phyloP scores from a whole-genome alignment of 1,140 invertebrate species.

The Aphidius gifuensis region DNA sequence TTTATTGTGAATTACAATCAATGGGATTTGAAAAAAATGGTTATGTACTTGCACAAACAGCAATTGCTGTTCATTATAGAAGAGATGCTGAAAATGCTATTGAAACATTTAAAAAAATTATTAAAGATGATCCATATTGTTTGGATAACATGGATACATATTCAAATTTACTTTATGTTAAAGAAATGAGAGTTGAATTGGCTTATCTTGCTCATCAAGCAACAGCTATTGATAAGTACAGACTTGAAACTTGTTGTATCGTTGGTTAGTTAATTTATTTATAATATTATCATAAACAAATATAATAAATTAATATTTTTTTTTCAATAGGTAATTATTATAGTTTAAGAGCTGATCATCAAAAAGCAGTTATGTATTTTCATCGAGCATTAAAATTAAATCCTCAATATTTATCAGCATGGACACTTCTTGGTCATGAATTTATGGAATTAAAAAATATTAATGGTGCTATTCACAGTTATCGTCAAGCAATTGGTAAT shows the following conservation, averaged over 20 bases:
- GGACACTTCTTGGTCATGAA: conserved; percentile 98
- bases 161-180: conserved; percentile 94
- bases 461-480: conserved; percentile 94
- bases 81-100: conserved; percentile 90
- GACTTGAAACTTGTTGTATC: conserved; percentile 96
- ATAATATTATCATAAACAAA: neutral
- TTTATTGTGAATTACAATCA: conserved; percentile 74
- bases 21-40: conserved; percentile 83
- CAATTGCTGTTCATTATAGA: conserved; percentile 88
- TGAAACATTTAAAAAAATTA: conserved; percentile 75
- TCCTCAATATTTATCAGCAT: conserved; percentile 91
- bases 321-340: conserved; percentile 92
- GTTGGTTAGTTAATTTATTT: conserved; percentile 67
- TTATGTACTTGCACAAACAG: conserved; percentile 90
- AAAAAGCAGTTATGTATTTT: conserved; percentile 95
- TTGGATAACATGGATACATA: conserved; percentile 95
- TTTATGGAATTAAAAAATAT: conserved; percentile 99
- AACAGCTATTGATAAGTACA: conserved; percentile 93
- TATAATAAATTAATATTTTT: neutral
- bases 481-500: conserved; percentile 90
- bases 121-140: conserved; percentile 84
- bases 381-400: conserved; percentile 92
- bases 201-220: conserved; percentile 91
- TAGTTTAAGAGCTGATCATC: conserved; percentile 92
- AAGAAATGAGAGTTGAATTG: conserved; percentile 88